A percentile compares a stretch with the other conserved stretches of the same genome.
Conservation (phyloP, 1,140 invertebrate genomes). For the Lepidurus packardi region DNA sequence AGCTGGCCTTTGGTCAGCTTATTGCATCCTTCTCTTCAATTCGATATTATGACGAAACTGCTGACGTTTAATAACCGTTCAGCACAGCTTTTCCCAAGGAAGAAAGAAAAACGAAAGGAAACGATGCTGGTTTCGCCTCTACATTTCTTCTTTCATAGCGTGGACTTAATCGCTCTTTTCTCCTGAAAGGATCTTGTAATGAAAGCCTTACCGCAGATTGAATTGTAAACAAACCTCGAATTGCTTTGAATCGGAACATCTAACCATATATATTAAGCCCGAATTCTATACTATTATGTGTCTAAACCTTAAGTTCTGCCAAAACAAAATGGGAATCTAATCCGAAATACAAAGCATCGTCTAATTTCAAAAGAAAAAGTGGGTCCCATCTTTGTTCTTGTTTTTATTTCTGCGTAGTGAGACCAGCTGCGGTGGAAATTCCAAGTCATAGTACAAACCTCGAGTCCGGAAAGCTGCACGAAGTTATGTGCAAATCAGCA, state of each 20-base stretch:
- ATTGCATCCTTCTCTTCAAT: conserved; percentile 15
- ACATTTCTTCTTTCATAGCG: background rate
- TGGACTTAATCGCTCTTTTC: background rate
- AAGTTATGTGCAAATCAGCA: conserved; percentile 70
- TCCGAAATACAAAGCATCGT: no score
- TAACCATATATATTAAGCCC: no score
- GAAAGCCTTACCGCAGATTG: background rate
- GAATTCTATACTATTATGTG: no score
- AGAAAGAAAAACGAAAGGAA: no score
- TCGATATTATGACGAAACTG: conserved; percentile 14
- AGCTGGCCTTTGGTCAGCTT: conserved; percentile 20
- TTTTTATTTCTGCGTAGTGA: conserved; percentile 54
- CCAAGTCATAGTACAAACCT: conserved; percentile 54
- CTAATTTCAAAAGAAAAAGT: background rate
- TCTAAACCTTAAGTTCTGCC: no score
- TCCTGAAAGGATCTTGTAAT: background rate
- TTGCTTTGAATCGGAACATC: no score
- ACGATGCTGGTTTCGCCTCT: background rate
- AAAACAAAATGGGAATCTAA: no score
- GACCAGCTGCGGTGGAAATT: conserved; percentile 67
- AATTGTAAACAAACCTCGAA: background rate
- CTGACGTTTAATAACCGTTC: conserved; percentile 19
- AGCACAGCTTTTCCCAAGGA: background rate
- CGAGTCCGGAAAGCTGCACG: conserved; percentile 67
- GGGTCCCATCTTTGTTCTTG: conserved; percentile 25